phyloP scores from a whole-genome alignment of 1,140 invertebrate species.

The Hylaeus volcanicus region DNA sequence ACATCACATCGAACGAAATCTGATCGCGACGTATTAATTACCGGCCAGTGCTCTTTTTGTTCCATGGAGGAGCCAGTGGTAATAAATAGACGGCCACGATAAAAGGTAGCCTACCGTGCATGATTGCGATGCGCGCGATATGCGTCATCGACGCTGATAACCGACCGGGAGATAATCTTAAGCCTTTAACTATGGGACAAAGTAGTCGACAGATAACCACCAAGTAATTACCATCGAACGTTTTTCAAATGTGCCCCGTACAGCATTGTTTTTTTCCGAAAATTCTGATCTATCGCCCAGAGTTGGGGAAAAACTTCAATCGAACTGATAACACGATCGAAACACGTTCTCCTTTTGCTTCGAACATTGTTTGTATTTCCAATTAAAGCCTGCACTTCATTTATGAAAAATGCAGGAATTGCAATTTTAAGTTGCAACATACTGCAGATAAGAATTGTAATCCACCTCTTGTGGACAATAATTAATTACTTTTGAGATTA shows the following conservation, averaged over 20 bases:
- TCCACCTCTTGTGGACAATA: too few species aligned
- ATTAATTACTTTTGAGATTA: too few species aligned
- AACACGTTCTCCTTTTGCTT: too few species aligned
- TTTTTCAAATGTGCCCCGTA: not conserved
- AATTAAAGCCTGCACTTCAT: too few species aligned
- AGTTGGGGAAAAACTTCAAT: too few species aligned
- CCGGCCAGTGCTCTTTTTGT: slow-evolving; percentile 36
- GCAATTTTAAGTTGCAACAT: too few species aligned
- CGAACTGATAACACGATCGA: too few species aligned
- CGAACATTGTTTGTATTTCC: too few species aligned
- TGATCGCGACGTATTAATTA: slow-evolving; percentile 59
- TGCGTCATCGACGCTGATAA: slow-evolving; percentile 45
- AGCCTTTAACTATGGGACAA: slow-evolving; percentile 1
- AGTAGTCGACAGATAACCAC: too few species aligned
- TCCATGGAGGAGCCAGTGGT: slow-evolving; percentile 7
- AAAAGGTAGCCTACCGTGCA: slow-evolving; percentile 26
- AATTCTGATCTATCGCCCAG: slow-evolving; percentile 8
- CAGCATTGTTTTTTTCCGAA: not conserved
- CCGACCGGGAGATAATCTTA: slow-evolving; percentile 2
- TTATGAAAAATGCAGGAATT: too few species aligned
- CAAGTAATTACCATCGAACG: too few species aligned
- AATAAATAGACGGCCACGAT: slow-evolving; percentile 46
- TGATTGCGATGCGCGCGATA: slow-evolving; percentile 18
- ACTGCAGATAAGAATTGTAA: too few species aligned
- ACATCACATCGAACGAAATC: slow-evolving; percentile 48